Evolutionary conservation across 2,797 vertebrate genomes (phyloP).

Genomic region (Heterohyrax brucei): DNA sequence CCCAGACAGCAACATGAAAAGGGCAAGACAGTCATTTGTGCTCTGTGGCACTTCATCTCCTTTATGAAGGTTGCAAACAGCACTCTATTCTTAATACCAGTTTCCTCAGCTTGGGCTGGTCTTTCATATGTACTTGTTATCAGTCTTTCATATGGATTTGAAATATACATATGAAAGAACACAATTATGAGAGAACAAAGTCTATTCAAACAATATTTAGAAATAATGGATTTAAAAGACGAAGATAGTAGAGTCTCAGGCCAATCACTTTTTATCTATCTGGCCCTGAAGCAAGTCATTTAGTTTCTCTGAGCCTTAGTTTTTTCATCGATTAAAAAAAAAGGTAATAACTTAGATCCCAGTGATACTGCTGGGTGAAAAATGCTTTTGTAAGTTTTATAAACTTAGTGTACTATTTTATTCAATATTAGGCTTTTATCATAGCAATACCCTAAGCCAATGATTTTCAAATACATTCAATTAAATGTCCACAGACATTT

Average conservation of each 20-base stretch:
- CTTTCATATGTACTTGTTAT: background rate
- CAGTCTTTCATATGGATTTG: background rate
- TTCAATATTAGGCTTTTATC: background rate
- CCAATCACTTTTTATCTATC: background rate
- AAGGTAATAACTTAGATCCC: background rate
- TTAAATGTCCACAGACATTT: background rate
- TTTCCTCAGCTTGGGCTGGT: too few species aligned
- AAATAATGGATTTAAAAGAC: background rate
- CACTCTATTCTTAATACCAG: background rate
- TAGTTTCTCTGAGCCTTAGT: background rate
- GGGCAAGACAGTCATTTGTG: background rate
- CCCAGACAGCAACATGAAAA: background rate
- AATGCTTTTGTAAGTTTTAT: background rate
- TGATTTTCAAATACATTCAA: conserved; percentile 46
- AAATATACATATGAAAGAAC: background rate
- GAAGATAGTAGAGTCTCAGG: background rate
- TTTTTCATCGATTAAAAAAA: background rate
- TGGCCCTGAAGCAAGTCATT: background rate
- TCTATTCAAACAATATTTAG: background rate
- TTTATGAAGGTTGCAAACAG: background rate
- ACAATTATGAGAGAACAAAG: background rate
- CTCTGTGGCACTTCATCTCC: background rate
- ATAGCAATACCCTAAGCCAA: background rate
- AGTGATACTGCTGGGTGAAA: background rate
- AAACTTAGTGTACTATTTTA: background rate